These are phyloP conservation scores for Dryococelus australis DNA, from an alignment of 2,888 invertebrate species.

Conservation along the genomic window DNA sequence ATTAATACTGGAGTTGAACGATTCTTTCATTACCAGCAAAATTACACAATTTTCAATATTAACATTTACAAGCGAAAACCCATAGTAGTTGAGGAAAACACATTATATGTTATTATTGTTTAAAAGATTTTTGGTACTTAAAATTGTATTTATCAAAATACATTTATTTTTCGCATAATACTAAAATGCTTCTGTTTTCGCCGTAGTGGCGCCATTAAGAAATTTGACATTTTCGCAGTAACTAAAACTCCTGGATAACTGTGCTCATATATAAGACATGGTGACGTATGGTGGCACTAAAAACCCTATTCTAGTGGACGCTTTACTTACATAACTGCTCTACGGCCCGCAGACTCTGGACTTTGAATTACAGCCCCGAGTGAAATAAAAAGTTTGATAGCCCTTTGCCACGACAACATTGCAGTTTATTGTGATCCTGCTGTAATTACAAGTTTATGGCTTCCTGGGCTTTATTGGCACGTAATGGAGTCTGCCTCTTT, in stretches of 20 bases:
- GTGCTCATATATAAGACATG: background rate
- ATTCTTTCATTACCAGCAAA: too few relatives aligned
- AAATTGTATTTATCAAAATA: too few relatives aligned
- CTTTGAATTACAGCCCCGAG: slow-evolving; percentile 16
- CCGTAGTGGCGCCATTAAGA: background rate
- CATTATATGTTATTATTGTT: too few relatives aligned
- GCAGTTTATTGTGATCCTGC: background rate
- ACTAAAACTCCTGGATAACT: background rate
- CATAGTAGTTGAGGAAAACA: too few relatives aligned
- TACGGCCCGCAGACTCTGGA: background rate
- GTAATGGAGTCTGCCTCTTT: slow-evolving; percentile 12
- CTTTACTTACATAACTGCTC: background rate
- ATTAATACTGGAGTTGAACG: too few relatives aligned
- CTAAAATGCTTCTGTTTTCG: too few relatives aligned
- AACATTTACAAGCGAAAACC: too few relatives aligned
- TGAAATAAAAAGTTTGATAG: background rate
- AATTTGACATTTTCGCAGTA: background rate
- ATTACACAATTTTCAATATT: too few relatives aligned
- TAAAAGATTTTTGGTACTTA: too few relatives aligned
- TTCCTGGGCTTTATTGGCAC: background rate
- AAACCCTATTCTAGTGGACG: background rate
- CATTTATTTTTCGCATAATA: too few relatives aligned
- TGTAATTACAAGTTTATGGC: background rate
- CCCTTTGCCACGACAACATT: background rate
- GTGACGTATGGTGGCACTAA: background rate